Evolutionary conservation across 2,113 vertebrate genomes (phyloP).

Genomic region (Orthonyx spaldingii): DNA sequence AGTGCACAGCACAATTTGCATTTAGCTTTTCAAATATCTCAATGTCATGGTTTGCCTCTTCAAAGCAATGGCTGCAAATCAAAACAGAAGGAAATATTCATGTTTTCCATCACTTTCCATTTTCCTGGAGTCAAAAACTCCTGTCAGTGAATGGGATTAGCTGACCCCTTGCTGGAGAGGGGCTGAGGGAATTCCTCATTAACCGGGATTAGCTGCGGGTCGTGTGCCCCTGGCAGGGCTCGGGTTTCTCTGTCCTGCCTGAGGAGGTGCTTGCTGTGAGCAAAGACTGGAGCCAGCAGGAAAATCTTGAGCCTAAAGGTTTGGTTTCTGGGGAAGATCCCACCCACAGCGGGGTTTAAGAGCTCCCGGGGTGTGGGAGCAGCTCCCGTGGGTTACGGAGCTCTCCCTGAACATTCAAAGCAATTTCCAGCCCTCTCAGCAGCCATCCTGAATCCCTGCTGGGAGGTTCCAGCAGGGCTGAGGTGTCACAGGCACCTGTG

Average conservation of each 20-base stretch:
- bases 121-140: neutral
- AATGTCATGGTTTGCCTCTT: neutral
- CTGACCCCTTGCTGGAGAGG: neutral
- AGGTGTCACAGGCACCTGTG: neutral
- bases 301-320: neutral
- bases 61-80: neutral
- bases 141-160: neutral
- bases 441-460: neutral
- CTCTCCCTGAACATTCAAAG: neutral
- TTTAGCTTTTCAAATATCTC: neutral
- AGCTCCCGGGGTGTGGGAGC: neutral
- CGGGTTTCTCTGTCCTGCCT: neutral
- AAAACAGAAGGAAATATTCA: neutral
- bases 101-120: neutral
- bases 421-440: neutral
- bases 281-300: neutral
- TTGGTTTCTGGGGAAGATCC: neutral
- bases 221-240: neutral
- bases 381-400: neutral
- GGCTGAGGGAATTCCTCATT: neutral
- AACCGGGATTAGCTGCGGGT: neutral
- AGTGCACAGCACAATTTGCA: neutral
- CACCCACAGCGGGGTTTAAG: neutral
- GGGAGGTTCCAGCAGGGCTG: neutral
- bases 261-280: neutral